Evolutionary conservation across 1,140 invertebrate species (phyloP), one percentile per base, ranked within the genome.

Genomic region (Drosophila miranda): DNA sequence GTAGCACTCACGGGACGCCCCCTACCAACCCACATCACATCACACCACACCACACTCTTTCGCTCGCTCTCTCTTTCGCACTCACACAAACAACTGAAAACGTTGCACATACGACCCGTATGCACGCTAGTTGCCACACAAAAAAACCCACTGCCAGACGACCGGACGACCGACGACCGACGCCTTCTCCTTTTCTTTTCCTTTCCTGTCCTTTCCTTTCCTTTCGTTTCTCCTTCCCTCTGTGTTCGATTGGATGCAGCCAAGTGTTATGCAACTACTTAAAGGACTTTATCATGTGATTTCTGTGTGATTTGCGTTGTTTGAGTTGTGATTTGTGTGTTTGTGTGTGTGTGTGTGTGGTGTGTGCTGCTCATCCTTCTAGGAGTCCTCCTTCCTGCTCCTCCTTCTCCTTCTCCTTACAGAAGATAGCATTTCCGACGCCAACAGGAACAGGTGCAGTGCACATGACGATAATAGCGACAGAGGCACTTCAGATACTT

Each of bases 231-330:
- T 38, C 34, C 34, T 38, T 30, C 30, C 11, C 19, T 11, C 5
- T 26, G 11, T 43, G 41, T 34, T 70, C 50, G 49, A 50, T 48
- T 54, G 74, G 83, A 76, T 87, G 82, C 74, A 86, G 82, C 81
- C 82, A 88, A 78, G 83, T 87, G 82, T 87, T 87, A 88, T 87
- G 82, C 70, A 88, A 88, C 83, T 87, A 75, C 78, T 78, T 88
- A 82, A 87, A 82, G 82, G 82, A 87, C 82, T 87, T 87, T 87
- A 87, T 87, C 81, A 70, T 81, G 70, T 82, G 58, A 68, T 73
- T 78, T 74, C 56, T 66, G 68, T 71, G 59, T 78, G 61, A 51
- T 81, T 75, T 82, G 59, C 61, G 63, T 68, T 76, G 70, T 71
- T 77, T 81, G 77, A 69, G 56, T 75, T 87, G 74, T 78, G 82